phyloP scores from a whole-genome alignment of 2,113 vertebrate species.

The Ptyas mucosa region DNA sequence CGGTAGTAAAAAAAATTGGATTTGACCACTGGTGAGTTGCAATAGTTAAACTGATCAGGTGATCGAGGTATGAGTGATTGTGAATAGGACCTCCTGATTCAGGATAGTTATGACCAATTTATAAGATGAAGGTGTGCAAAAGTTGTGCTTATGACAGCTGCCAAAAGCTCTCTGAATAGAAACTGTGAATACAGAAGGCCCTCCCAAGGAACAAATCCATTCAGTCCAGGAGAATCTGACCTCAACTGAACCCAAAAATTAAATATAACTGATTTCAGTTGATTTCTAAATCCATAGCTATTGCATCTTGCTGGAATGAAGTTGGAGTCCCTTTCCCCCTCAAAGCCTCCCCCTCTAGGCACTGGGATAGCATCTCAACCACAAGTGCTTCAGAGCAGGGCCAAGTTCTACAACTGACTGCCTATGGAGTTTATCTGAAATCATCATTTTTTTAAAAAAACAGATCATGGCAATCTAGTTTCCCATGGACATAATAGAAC shows the following conservation, averaged over 20 bases:
- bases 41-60: background rate
- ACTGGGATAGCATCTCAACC: background rate
- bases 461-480: background rate
- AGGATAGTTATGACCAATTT: background rate
- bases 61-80: background rate
- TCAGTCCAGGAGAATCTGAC: background rate
- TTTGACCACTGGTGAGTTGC: no score
- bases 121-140: background rate
- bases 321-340: background rate
- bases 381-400: background rate
- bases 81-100: background rate
- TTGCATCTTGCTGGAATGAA: background rate
- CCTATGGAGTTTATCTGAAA: background rate
- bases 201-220: background rate
- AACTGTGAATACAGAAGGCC: background rate
- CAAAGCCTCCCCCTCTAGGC: no score
- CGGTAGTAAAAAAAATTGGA: no score
- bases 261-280: background rate
- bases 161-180: background rate
- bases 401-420: background rate
- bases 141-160: background rate
- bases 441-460: background rate
- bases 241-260: background rate
- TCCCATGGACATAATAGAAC: background rate
- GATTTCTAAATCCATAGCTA: background rate